Base-by-base conservation (phyloP, 2,797 vertebrate species). In the Yasuhikotakia modesta region DNA sequence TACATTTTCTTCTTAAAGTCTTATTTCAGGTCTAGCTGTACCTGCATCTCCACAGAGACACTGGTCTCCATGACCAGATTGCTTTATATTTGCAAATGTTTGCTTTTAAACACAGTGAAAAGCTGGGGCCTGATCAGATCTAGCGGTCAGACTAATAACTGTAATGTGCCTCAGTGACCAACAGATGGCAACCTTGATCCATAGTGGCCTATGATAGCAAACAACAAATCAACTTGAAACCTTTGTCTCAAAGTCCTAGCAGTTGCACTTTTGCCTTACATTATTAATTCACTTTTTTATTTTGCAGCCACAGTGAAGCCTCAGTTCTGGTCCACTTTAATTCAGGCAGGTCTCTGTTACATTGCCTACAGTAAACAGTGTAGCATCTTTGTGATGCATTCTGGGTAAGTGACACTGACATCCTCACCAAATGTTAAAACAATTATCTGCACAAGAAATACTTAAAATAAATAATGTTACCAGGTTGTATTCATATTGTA, bases 111-210 rank as follows among this genome's bases (percentile, higher is more conserved):
- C 27, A 75, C 55, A 1, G 30, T 48, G 76, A 82, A 76, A 70
- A 67, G 24, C 65, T 67, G 60, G 43, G 74, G 39, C 45, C 45
- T 45, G 67, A 73, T 79, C 80, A 73, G 22, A 53, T 46, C 57
- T 52, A 63, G 60, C 19, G 46, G 27, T 24, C 45, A 70, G 27
- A 35, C 55, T 21, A 13, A 35, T 5, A 21, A 61, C 45, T 78
- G 75, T 61, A 32, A 67, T 22, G 58, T 76, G 32, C 24, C 48
- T 63, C 55, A 45, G 5, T 5, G 46, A 61, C 85, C 92, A 90
- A 81, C 21, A 81, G 92, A 87, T 89, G 93, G 90, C 90, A 90
- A 88, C 92, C 84, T 93, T 90, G 90, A 84, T 89, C 89, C 83
- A 83, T 14, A 68, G n/a, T 57, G 67, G 48, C 70, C 55, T 14